A percentile compares a stretch with the other conserved stretches of the same genome.
Conservation (phyloP, 1,140 invertebrate genomes). For the Papilio dardanus region DNA sequence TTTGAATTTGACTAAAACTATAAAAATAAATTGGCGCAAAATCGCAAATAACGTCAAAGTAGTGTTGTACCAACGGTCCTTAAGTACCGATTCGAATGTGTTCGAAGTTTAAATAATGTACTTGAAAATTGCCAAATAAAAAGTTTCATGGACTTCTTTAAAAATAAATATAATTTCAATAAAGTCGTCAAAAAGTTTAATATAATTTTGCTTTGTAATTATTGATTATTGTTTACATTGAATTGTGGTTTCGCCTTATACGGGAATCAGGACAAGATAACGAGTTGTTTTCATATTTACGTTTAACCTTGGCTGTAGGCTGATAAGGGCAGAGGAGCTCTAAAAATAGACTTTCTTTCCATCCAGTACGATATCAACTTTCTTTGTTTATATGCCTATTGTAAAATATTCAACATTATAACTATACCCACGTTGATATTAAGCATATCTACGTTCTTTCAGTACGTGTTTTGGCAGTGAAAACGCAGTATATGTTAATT, state of each 20-base stretch:
- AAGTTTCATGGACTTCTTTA: no score
- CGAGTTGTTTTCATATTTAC: conserved; percentile 26
- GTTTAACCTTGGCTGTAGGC: conserved; percentile 30
- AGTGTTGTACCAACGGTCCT: background rate
- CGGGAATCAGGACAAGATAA: conserved; percentile 32
- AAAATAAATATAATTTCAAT: no score
- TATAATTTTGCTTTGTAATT: background rate
- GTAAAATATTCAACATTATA: background rate
- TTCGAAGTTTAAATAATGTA: no score
- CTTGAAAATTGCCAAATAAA: no score
- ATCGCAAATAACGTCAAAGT: background rate
- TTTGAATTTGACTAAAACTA: no score
- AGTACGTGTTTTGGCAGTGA: no score
- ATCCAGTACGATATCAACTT: conserved; percentile 3
- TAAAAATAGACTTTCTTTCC: conserved; percentile 34
- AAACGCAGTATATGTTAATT: background rate
- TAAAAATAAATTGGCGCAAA: background rate
- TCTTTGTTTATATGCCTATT: conserved; percentile 30
- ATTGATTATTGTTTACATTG: background rate
- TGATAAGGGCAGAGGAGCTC: conserved; percentile 27
- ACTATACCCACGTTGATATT: no score
- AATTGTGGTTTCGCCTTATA: background rate
- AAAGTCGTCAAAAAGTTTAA: background rate
- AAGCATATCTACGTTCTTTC: background rate
- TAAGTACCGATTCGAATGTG: background rate